Evolutionary conservation across 2,113 vertebrate genomes (phyloP).

Genomic region (Verasper variegatus): DNA sequence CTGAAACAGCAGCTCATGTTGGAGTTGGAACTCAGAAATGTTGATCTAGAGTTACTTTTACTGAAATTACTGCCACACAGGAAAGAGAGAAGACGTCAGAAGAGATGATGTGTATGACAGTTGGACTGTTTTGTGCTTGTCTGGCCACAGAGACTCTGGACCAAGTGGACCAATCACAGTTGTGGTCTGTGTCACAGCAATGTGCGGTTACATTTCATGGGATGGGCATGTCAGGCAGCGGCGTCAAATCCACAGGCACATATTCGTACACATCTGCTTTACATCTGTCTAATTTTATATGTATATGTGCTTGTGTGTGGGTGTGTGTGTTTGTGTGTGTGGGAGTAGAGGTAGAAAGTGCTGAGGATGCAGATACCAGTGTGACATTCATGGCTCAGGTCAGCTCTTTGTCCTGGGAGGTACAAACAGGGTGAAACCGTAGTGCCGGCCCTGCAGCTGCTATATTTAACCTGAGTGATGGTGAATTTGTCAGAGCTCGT

Average conservation of each 20-base stretch:
- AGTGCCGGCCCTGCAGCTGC: slow-evolving; percentile 27
- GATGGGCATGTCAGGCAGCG: neutral
- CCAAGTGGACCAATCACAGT: neutral
- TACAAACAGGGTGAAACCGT: slow-evolving; percentile 54
- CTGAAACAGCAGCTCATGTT: neutral
- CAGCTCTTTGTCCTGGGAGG: slow-evolving; percentile 66
- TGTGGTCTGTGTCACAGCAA: neutral
- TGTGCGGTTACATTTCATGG: no score
- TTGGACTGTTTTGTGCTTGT: neutral
- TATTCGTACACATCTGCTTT: neutral
- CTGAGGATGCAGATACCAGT: slow-evolving; percentile 67
- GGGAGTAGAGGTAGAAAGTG: slow-evolving; percentile 35
- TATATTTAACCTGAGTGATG: slow-evolving; percentile 50
- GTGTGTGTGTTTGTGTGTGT: neutral
- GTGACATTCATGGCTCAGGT: slow-evolving; percentile 60
- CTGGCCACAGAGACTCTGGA: neutral
- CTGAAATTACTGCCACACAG: neutral
- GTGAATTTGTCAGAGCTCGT: slow-evolving; percentile 19
- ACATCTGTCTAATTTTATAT: neutral
- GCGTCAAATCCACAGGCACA: neutral
- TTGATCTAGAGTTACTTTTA: neutral
- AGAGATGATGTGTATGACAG: neutral
- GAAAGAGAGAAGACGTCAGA: neutral
- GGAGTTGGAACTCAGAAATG: neutral
- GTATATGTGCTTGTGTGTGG: neutral